Conservation (phyloP, 2,888 invertebrate species). For the Orthonevra nobilis region DNA sequence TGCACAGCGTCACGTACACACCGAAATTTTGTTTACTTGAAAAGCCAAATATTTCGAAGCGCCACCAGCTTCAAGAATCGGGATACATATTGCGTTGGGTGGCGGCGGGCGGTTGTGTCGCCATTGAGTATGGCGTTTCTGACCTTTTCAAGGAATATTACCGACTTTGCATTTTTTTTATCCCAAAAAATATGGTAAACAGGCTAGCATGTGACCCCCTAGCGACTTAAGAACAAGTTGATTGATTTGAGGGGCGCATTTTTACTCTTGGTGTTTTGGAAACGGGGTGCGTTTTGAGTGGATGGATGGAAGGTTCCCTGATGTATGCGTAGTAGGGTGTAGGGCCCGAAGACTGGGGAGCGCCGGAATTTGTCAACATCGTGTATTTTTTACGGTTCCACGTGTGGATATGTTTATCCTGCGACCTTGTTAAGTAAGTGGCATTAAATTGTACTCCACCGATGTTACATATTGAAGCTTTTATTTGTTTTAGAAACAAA, state of each 20-base stretch:
- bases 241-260: conserved; percentile 29
- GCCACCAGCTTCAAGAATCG: no score
- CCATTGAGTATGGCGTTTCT: conserved; percentile 10
- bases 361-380: no score
- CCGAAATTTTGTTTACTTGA: neutral
- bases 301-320: no score
- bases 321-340: no score
- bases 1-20: conserved; percentile 40
- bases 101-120: no score
- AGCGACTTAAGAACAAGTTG: conserved; percentile 5
- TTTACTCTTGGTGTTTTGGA: no score
- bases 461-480: conserved; percentile 7
- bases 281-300: neutral
- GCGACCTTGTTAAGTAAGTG: conserved; percentile 12
- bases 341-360: no score
- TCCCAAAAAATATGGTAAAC: conserved; percentile 2
- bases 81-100: no score
- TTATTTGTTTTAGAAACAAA: conserved; percentile 16
- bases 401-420: conserved; percentile 15
- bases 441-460: neutral
- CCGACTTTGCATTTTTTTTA: conserved; percentile 27
- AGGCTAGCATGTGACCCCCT: neutral
- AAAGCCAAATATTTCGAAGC: no score
- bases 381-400: neutral
- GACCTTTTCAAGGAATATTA: conserved; percentile 37